These are phyloP conservation scores for Diuraphis noxia DNA, from an alignment of 1,140 invertebrate genomes.

Conservation along the genomic window DNA sequence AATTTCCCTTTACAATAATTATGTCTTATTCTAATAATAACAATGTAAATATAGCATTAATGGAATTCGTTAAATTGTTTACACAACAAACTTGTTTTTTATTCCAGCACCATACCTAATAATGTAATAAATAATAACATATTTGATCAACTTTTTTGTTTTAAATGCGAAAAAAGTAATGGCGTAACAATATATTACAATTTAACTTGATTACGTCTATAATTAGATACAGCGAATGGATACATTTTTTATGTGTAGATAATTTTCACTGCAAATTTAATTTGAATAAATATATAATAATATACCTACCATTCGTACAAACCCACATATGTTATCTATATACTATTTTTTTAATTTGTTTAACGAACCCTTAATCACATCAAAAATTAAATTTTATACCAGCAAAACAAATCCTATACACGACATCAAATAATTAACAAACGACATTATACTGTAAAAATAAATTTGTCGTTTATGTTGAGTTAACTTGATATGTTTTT, in stretches of 20 bases:
- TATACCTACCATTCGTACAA: not conserved
- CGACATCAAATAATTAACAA: not conserved
- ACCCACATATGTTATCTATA: not conserved
- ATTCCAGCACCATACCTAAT: not conserved
- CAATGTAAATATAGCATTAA: no score
- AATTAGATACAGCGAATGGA: not conserved
- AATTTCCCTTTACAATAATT: no score
- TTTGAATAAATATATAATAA: not conserved
- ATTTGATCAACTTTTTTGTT: not conserved
- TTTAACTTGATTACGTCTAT: not conserved
- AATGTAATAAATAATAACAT: not conserved
- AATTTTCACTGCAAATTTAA: not conserved
- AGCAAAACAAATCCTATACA: not conserved
- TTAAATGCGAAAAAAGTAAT: not conserved
- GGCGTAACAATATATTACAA: not conserved
- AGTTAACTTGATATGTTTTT: not conserved
- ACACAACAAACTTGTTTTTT: not conserved
- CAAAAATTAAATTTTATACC: not conserved
- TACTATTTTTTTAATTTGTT: not conserved
- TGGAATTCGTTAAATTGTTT: no score
- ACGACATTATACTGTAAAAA: not conserved
- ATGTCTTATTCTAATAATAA: no score
- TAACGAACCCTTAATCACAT: not conserved
- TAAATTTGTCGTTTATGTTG: not conserved
- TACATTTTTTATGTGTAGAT: not conserved